Evolutionary conservation across 2,888 invertebrate genomes (phyloP), one percentile per base, ranked within the genome.

Genomic region (Drosophila ezoana): DNA sequence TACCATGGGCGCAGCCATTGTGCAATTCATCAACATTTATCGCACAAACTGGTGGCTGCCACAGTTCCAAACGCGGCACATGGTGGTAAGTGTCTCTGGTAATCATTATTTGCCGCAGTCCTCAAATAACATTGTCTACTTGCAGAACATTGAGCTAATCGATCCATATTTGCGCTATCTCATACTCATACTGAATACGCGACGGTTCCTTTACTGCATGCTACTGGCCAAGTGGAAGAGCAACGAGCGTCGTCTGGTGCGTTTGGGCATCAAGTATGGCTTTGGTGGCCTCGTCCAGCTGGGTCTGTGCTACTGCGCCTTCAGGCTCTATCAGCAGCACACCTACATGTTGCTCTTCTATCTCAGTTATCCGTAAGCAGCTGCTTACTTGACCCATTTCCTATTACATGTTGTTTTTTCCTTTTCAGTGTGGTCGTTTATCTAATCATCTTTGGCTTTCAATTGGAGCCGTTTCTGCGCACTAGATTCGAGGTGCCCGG

Each of bases 31-130:
- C 43, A 98, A 99, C 93, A 94, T 99, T 38, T 99, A 99, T 90
- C 95, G 98, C 80, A 98, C 98, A 2, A 96, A 97, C 13, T 99
- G 98, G 98, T 99, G 99, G 99, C 92, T 99, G 56, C 98, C 98
- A 1, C 96, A 98, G 90, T 98, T 98, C 0, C 96, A 97, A 90
- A 96, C 96, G 66, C 95, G 95, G 87, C 96, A 97, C 90, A 96
- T 97, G 66, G 95, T 99, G 95, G 98, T 98, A 93, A 93, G 94
- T 5, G 32, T 23, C 2, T 1, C 1, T 2, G 4, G 0, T 0
- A 16, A 14, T 14, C 14, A 5, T 16, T 9, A 0, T 28, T 23
- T 11, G 4, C 9, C 11, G 4, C 9, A 3, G 8, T 10, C 4
- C 4, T 10, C 6, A 16, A 14, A 6, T 13, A 14, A 38, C 8